Evolutionary conservation across 2,797 vertebrate genomes (phyloP).

Genomic region (Enteromius thamalakanensis): DNA sequence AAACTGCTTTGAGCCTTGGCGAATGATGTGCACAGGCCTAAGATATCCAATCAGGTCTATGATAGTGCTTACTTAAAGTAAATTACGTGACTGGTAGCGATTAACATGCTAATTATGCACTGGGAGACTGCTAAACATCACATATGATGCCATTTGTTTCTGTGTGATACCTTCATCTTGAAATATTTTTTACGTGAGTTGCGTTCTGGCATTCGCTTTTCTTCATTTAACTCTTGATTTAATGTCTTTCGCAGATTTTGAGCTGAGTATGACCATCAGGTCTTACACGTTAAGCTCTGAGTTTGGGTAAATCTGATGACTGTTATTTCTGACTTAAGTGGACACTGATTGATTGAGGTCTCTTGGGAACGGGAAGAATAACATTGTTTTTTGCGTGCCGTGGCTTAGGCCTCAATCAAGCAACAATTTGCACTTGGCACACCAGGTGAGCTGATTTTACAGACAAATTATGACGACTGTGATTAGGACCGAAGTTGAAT

Average conservation of each 20-base stretch:
- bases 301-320: constrained; percentile 48
- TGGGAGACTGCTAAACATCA: constrained; percentile 11
- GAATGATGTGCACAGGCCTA: constrained; percentile 58
- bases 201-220: constrained; percentile 46
- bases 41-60: constrained; percentile 55
- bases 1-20: constrained; percentile 65
- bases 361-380: constrained; percentile 41
- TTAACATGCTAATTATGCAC: constrained; percentile 9
- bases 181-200: constrained; percentile 44
- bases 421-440: constrained; percentile 47
- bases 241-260: constrained; percentile 23
- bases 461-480: constrained; percentile 24
- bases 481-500: constrained; percentile 17
- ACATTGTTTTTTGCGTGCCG: constrained; percentile 34
- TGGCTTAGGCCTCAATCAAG: constrained; percentile 49
- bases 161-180: constrained; percentile 34
- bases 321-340: constrained; percentile 47
- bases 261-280: constrained; percentile 4
- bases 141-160: constrained; percentile 23
- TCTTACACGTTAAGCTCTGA: constrained; percentile 22
- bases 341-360: constrained; percentile 51
- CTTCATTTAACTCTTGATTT: constrained; percentile 45
- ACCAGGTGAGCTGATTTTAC: constrained; percentile 47
- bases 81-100: background rate
- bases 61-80: constrained; percentile 34